Evolutionary conservation across 1,140 invertebrate species (phyloP).

Genomic region (Cardiocondyla obscurior): DNA sequence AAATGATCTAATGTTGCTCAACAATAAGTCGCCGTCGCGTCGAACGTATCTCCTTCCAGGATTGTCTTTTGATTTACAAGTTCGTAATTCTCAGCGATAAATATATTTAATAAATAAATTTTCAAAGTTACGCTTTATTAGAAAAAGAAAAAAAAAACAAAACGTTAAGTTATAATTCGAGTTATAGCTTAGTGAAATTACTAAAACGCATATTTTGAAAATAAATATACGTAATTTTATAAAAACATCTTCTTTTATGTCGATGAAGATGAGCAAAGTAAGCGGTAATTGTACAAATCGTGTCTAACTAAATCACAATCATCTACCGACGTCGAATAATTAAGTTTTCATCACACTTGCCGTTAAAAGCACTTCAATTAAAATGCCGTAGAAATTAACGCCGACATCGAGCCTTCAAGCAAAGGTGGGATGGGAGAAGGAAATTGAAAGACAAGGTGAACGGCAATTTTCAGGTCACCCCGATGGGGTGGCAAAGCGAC

Average conservation of each 20-base stretch:
- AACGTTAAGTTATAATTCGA: background rate
- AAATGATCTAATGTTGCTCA: conserved; percentile 55
- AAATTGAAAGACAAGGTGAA: conserved; percentile 65
- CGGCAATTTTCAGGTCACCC: conserved; percentile 49
- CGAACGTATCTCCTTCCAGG: conserved; percentile 22
- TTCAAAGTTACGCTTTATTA: no score
- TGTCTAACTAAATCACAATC: conserved; percentile 44
- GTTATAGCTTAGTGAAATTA: background rate
- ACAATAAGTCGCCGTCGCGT: conserved; percentile 29
- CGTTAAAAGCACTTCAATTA: conserved; percentile 80
- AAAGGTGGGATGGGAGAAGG: background rate
- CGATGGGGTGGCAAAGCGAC: conserved; percentile 18
- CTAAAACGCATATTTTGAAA: background rate
- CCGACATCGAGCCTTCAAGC: conserved; percentile 52
- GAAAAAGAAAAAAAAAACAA: no score
- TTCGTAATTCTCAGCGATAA: background rate
- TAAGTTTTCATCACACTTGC: conserved; percentile 77
- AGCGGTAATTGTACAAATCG: conserved; percentile 1
- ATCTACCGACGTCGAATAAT: conserved; percentile 66
- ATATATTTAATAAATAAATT: background rate
- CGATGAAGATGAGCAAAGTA: background rate
- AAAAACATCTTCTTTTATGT: conserved; percentile 10
- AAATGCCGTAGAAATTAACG: conserved; percentile 76
- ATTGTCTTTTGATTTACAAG: conserved; percentile 12
- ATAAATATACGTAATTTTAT: conserved; percentile 15